Conservation (phyloP, 2,797 vertebrate genomes). For the Coregonus ussuriensis region DNA sequence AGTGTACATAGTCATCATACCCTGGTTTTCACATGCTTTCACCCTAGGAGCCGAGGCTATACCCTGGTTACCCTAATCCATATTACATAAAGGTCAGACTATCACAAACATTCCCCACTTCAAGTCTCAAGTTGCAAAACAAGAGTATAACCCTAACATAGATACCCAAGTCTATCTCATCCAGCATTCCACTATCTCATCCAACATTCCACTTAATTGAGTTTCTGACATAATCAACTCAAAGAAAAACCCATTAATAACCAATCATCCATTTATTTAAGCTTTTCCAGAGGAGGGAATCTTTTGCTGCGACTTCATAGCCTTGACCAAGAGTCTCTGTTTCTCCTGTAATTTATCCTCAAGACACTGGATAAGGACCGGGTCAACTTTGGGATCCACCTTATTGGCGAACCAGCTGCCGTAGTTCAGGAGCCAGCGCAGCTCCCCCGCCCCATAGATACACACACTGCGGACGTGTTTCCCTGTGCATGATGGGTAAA, state of each 20-base stretch:
- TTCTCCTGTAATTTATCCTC: slow-evolving; percentile 85
- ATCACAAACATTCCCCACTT: not conserved
- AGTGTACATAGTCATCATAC: not conserved
- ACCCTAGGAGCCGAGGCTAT: not conserved
- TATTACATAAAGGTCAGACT: not conserved
- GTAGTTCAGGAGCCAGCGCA: slow-evolving; percentile 85
- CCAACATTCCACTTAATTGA: no score
- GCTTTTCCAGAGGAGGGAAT: slow-evolving; percentile 3
- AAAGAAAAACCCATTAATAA: not conserved
- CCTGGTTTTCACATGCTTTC: not conserved
- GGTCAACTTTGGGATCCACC: slow-evolving; percentile 89
- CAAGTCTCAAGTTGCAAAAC: not conserved
- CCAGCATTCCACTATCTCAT: not conserved
- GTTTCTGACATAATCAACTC: not conserved
- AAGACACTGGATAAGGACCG: slow-evolving; percentile 88
- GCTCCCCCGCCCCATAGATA: slow-evolving; percentile 85
- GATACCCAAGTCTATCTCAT: not conserved
- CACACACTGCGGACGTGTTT: slow-evolving; percentile 86
- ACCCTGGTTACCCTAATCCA: not conserved
- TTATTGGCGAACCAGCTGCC: slow-evolving; percentile 97
- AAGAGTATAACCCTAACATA: no score
- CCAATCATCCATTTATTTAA: not conserved
- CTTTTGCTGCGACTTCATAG: slow-evolving; percentile 21
- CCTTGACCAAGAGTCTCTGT: slow-evolving; percentile 68
- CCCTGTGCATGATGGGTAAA: slow-evolving; percentile 88